Conservation (phyloP, 2,797 vertebrate genomes). For the Pachyuromys duprasi region DNA sequence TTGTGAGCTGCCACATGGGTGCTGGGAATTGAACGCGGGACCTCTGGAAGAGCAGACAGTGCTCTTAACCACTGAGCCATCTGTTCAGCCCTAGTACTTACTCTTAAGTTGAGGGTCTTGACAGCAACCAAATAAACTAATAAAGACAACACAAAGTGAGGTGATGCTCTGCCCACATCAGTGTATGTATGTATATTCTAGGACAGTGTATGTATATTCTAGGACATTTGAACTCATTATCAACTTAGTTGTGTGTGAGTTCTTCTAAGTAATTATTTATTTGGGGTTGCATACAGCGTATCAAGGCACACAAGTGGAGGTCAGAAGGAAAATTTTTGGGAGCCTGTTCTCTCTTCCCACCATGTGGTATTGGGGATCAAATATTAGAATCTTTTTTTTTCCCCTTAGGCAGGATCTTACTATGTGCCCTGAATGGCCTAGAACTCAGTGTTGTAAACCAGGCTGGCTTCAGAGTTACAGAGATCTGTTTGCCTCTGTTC, state of each 20-base stretch:
- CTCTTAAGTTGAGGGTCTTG: neutral
- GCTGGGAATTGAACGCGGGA: no score
- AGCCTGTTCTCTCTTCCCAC: neutral
- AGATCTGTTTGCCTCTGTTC: neutral
- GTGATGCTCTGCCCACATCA: neutral
- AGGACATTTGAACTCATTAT: neutral
- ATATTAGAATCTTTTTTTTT: neutral
- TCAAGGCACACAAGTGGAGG: no score
- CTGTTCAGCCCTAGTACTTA: neutral
- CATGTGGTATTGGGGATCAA: neutral
- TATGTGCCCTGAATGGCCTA: neutral
- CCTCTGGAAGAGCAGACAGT: no score
- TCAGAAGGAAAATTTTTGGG: neutral
- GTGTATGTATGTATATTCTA: neutral
- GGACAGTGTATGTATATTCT: neutral
- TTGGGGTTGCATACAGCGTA: neutral
- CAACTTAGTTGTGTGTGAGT: neutral
- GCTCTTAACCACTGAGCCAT: no score
- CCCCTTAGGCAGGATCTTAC: neutral
- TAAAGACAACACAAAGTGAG: neutral
- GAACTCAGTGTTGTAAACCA: neutral
- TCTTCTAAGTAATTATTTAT: neutral
- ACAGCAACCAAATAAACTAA: neutral
- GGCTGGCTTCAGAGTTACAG: neutral
- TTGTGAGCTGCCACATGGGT: no score